phyloP scores from a whole-genome alignment of 2,888 invertebrate species.

The Pristionchus mayeri region DNA sequence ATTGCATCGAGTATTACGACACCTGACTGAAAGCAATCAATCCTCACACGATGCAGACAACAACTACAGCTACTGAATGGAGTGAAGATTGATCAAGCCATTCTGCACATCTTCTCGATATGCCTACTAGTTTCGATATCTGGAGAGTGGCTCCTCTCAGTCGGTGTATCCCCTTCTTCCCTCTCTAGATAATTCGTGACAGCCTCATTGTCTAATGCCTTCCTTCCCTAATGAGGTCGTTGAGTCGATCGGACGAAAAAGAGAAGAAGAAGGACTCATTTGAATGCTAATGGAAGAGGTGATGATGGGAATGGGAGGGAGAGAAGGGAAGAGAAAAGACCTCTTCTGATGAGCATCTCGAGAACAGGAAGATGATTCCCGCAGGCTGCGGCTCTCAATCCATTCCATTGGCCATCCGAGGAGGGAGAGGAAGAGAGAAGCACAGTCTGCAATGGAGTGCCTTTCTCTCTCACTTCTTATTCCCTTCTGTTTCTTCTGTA shows the following conservation, averaged over 20 bases:
- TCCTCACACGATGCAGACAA: no score
- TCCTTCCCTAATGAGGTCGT: not conserved
- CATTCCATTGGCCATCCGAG: conserved; percentile 60
- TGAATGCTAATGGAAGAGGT: not conserved
- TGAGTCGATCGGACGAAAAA: conserved; percentile 9
- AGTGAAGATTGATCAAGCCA: no score
- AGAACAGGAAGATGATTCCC: conserved; percentile 63
- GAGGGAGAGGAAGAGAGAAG: conserved; percentile 39
- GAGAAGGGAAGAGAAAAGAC: conserved; percentile 47
- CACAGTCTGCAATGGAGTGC: not conserved
- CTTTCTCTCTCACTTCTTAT: no score
- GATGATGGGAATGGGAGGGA: conserved; percentile 15
- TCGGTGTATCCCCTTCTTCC: conserved; percentile 10
- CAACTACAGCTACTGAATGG: no score
- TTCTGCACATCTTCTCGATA: no score
- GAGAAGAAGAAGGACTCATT: not conserved
- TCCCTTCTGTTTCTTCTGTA: not conserved
- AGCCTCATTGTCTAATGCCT: conserved; percentile 33
- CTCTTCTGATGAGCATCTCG: conserved; percentile 63
- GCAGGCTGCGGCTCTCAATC: conserved; percentile 64
- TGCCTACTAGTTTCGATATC: no score
- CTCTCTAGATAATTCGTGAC: conserved; percentile 3
- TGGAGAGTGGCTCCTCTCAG: not conserved
- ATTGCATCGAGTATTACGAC: conserved; percentile 17
- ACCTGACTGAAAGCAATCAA: not conserved